These are phyloP conservation scores for Gymnosoma rotundatum DNA, from an alignment of 2,888 invertebrate species.

Conservation along the genomic window DNA sequence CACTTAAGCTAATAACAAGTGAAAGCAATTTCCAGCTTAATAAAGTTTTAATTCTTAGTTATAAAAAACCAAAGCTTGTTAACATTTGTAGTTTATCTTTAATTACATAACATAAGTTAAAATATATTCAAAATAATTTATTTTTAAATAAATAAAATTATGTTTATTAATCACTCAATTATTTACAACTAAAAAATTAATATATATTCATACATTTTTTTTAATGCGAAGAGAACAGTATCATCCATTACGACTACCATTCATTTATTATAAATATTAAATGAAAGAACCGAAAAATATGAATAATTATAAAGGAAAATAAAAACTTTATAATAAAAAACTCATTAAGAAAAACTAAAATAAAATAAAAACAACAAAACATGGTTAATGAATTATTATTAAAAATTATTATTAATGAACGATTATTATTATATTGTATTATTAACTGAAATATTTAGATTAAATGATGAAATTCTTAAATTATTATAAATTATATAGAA, in stretches of 20 bases:
- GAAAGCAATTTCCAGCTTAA: constrained; percentile 23
- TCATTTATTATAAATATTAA: constrained; percentile 59
- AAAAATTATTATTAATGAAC: constrained; percentile 72
- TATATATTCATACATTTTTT: constrained; percentile 32
- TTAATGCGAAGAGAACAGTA: constrained; percentile 64
- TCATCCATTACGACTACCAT: constrained; percentile 62
- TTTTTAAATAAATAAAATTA: constrained; percentile 40
- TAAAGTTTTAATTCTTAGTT: constrained; percentile 3
- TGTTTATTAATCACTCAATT: constrained; percentile 31
- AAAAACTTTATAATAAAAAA: constrained; percentile 19
- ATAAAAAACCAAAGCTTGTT: constrained; percentile 31
- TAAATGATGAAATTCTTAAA: constrained; percentile 75
- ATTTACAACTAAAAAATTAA: constrained; percentile 24
- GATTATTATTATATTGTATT: constrained; percentile 74
- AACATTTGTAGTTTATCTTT: constrained; percentile 33
- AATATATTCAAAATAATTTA: constrained; percentile 21
- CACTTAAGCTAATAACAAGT: constrained; percentile 2
- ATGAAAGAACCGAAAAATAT: constrained; percentile 36
- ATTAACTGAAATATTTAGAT: constrained; percentile 76
- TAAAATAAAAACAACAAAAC: constrained; percentile 44
- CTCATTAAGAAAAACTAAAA: constrained; percentile 5
- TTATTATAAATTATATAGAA: constrained; percentile 69
- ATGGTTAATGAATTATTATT: constrained; percentile 70
- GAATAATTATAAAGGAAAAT: constrained; percentile 36
- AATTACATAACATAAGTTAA: constrained; percentile 5